Conservation (phyloP, 1,140 invertebrate species). For the Temnothorax curvispinosus region DNA sequence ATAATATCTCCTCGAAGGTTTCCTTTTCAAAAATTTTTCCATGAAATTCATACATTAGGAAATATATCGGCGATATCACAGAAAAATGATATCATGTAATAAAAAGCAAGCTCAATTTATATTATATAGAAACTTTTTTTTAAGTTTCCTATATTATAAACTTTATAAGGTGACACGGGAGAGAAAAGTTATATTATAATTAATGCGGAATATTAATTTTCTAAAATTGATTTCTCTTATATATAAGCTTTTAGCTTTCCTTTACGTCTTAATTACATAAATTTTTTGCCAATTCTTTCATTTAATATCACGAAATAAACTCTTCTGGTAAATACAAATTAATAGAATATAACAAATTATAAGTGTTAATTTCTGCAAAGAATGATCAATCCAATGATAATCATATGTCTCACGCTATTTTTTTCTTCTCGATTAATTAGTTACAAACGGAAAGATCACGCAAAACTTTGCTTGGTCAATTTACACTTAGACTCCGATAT, state of each 20-base stretch:
- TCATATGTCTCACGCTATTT: slow-evolving; percentile 1
- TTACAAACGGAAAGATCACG: slow-evolving; percentile 40
- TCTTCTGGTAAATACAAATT: no score
- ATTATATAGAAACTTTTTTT: background rate
- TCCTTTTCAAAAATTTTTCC: slow-evolving; percentile 15
- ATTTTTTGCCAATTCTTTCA: background rate
- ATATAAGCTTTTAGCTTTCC: background rate
- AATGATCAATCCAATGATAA: background rate
- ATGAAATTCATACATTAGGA: background rate
- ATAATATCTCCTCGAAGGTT: background rate
- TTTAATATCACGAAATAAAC: no score
- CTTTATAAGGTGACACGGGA: background rate
- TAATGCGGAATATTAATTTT: no score
- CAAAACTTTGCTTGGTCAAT: slow-evolving; percentile 63
- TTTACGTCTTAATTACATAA: background rate
- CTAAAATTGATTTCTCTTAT: background rate
- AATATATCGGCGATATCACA: background rate
- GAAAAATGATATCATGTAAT: background rate
- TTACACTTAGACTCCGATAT: slow-evolving; percentile 47
- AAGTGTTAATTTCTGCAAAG: slow-evolving; percentile 9
- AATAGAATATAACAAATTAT: background rate
- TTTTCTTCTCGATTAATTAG: slow-evolving; percentile 51
- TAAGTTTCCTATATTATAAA: background rate
- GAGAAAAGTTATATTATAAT: background rate
- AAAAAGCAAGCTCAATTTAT: background rate